These are phyloP conservation scores for Noctua fimbriata DNA, from an alignment of 2,888 invertebrate genomes.

Conservation along the genomic window DNA sequence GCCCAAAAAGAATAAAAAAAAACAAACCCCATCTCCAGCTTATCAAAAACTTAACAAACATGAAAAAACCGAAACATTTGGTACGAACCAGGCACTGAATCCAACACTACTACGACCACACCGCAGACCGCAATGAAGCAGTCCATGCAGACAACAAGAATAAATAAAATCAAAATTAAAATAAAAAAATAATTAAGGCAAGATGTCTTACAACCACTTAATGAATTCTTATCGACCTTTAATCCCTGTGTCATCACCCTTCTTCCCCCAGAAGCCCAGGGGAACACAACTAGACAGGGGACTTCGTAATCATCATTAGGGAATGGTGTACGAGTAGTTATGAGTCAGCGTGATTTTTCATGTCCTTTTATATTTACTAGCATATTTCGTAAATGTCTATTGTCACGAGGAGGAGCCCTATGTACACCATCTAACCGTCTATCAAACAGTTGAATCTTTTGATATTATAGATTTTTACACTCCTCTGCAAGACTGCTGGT, in stretches of 20 bases:
- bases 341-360: slow-evolving; percentile 54
- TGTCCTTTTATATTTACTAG: slow-evolving; percentile 15
- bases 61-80: neutral
- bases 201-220: slow-evolving; percentile 4
- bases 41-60: neutral
- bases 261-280: slow-evolving; percentile 6
- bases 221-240: slow-evolving; percentile 43
- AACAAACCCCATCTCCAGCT: too few relatives aligned
- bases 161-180: slow-evolving; percentile 15
- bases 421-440: neutral
- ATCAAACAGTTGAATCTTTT: neutral
- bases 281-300: slow-evolving; percentile 30
- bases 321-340: slow-evolving; percentile 25
- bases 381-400: neutral
- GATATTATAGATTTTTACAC: neutral
- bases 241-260: slow-evolving; percentile 37
- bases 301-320: slow-evolving; percentile 46
- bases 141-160: neutral
- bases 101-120: neutral
- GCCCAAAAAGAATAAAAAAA: too few relatives aligned
- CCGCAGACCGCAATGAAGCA: neutral
- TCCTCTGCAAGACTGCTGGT: neutral
- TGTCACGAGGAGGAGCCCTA: neutral
- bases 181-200: neutral
- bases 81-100: neutral